Evolutionary conservation across 2,888 invertebrate genomes (phyloP).

Genomic region (Meiosimyza decipiens): DNA sequence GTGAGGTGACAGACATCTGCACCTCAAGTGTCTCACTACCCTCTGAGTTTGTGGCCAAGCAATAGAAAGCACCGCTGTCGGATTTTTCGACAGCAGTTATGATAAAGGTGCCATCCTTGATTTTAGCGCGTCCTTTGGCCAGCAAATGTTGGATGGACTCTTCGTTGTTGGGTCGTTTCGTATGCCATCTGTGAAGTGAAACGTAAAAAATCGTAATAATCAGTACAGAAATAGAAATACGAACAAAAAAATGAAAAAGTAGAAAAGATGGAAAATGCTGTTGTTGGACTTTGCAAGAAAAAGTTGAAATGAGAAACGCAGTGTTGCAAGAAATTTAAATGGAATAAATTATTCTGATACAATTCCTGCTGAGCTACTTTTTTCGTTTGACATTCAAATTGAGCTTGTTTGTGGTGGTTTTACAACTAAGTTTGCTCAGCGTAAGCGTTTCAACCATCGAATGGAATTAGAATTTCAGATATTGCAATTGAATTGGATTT

Average conservation of each 20-base stretch:
- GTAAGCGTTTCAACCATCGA: constrained; percentile 9
- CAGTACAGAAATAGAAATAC: constrained; percentile 13
- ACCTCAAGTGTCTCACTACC: constrained; percentile 71
- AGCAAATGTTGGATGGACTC: constrained; percentile 68
- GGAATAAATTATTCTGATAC: constrained; percentile 28
- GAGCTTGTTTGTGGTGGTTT: not conserved
- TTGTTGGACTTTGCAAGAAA: not conserved
- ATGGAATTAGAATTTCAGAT: constrained; percentile 12
- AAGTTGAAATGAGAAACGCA: constrained; percentile 9
- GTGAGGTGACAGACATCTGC: constrained; percentile 72
- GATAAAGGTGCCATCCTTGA: constrained; percentile 69
- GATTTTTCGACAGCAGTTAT: constrained; percentile 68
- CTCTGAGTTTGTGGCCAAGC: constrained; percentile 70
- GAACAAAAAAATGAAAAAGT: too few relatives aligned
- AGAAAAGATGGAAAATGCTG: constrained; percentile 35
- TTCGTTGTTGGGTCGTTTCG: constrained; percentile 67
- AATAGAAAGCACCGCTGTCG: constrained; percentile 69
- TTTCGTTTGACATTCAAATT: not conserved
- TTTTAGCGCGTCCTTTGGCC: constrained; percentile 66
- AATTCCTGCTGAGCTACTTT: not conserved
- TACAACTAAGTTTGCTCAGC: constrained; percentile 1
- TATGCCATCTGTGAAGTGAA: constrained; percentile 67
- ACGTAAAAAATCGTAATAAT: not conserved
- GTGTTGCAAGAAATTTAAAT: constrained; percentile 25
- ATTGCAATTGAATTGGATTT: not conserved